Percentiles rank a stretch among this genome's conserved stretches.
phyloP scores from a whole-genome alignment of 1,140 invertebrate genomes.

The Reticulitermes speratus region DNA sequence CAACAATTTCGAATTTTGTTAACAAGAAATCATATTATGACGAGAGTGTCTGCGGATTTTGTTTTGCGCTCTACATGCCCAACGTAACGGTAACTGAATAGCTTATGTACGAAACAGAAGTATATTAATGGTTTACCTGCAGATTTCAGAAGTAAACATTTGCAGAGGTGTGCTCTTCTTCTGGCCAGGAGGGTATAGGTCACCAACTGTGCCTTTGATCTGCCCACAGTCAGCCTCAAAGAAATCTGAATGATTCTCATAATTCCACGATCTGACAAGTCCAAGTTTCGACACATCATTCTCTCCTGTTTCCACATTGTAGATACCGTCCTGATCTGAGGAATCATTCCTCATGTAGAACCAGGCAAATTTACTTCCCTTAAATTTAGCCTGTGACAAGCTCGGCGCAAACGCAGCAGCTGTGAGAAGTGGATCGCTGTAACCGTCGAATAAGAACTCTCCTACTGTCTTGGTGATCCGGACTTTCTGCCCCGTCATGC shows the following conservation, averaged over 20 bases:
- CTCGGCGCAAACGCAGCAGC: conserved; percentile 54
- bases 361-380: conserved; percentile 74
- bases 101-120: too few species aligned
- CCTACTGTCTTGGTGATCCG: conserved; percentile 62
- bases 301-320: conserved; percentile 70
- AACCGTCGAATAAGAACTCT: conserved; percentile 74
- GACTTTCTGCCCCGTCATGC: conserved; percentile 52
- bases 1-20: too few species aligned
- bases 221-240: conserved; percentile 40
- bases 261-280: conserved; percentile 62
- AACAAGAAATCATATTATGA: too few species aligned
- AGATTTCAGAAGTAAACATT: conserved; percentile 46
- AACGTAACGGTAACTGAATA: too few species aligned
- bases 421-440: conserved; percentile 63
- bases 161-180: conserved; percentile 37
- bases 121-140: conserved; percentile 29
- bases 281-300: conserved; percentile 63
- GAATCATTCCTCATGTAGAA: conserved; percentile 72
- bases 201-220: conserved; percentile 45
- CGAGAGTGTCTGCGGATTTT: too few species aligned
- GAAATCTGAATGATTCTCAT: conserved; percentile 38
- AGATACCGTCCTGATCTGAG: conserved; percentile 68
- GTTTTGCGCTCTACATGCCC: too few species aligned
- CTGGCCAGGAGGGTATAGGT: conserved; percentile 44
- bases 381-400: conserved; percentile 54